Evolutionary conservation across 2,797 vertebrate species (phyloP), one percentile per base, ranked within the genome.

Genomic region (Pterois miles): DNA sequence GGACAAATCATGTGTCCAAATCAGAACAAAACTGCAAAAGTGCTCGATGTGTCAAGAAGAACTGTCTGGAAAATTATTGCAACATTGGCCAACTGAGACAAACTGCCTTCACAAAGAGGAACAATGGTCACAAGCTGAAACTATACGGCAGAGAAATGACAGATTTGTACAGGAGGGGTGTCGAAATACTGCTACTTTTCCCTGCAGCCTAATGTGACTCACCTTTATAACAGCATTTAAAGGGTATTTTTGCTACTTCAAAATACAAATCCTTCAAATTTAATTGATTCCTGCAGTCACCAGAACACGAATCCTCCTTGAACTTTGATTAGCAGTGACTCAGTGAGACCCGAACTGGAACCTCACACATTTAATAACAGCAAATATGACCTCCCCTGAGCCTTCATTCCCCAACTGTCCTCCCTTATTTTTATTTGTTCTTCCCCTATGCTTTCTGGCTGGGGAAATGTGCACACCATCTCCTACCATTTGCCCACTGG

Each of bases 1-100:
- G 68, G 36, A 63, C 27, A 53, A 66, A 48, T 74, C 46, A 18
- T 12, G 29, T 66, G 65, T 57, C 59, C 8, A 68, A 52, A 78
- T 66, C 25, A 23, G 14, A 53, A 64, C 9, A n/a, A 22, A 43
- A 36, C 13, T 11, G n/a, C 36, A 27, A n/a, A 70, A 83, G 85
- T 66, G 46, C 72, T 84, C 57, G 74, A 59, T 62, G 50, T 78
- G 78, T 80, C 70, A 50, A 64, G 11, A 76, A 25, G 54, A 46
- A 38, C 63, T 12, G 34, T 71, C 63, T 66, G 81, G 22, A 67
- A 83, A 84, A 52, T 74, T 34, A 74, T 86, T 79, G 23, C 78
- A 74, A 72, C 78, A 81, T 6, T 25, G 67, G 27, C 50, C 52
- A n/a, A 33, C 33, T n/a, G 58, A 46, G 70, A 75, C 20, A 3